Evolutionary conservation across 2,113 vertebrate species (phyloP), one percentile per base, ranked within the genome.

Genomic region (Oryzias celebensis): DNA sequence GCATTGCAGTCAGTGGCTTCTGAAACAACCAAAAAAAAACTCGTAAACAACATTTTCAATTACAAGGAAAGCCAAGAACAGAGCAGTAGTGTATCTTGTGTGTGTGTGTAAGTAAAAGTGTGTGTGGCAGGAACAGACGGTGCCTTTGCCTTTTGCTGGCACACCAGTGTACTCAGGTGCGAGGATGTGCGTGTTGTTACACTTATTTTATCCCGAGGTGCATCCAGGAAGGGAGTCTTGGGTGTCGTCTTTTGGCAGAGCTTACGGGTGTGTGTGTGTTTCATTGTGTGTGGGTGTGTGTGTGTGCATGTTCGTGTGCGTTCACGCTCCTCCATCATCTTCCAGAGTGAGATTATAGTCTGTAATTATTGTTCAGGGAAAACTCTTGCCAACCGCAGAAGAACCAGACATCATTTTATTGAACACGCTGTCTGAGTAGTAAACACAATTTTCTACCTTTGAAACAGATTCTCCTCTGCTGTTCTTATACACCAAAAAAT

Each of bases 211-310:
- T 79, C 64, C 75, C 79, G 69, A 79, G 66, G 79, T 85, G 76
- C 55, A 48, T 70, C 59, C 44, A 69, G 65, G 62, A 77, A 70
- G 42, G 58, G 46, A 68, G 62, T 60, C 42, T 49, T 64, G 68
- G 75, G 54, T 74, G 76, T 80, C 62, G 67, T 82, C 44, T 85
- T 80, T 82, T 80, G 79, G 77, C 83, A 78, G 66, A 46, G 58
- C 6, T 4, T 45, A 52, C 65, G 67, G 51, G 58, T 52, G 48
- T 59, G 48, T 66, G 48, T 64, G 57, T 68, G 68, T 60, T 55
- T 58, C 55, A 28, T 10, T 44, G 15, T 16, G 44, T 44, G 22
- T n/a, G n/a, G n/a, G n/a, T 42, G 56, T 52, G 48, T 59, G 48
- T 66, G 48, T 64, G 57, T 68, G 68, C 55, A 55, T 55, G 54